Base-by-base conservation (phyloP, 2,797 vertebrate species). In the Myotis vivesi region DNA sequence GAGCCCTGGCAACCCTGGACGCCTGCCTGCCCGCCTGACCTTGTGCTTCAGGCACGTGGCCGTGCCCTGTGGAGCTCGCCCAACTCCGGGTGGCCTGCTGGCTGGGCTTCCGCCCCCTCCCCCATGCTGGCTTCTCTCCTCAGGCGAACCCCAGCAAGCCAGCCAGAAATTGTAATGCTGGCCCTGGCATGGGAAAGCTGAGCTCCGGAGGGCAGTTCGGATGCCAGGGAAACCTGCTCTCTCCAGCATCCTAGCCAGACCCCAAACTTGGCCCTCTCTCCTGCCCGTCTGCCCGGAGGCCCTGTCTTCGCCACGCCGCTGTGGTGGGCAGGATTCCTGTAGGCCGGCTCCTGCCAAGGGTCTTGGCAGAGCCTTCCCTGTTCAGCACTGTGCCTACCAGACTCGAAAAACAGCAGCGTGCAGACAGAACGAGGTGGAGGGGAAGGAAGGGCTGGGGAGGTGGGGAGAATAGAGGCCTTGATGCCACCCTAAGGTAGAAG, bases 11-110 rank as follows among this genome's bases (percentile, higher is more conserved):
- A 81, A 59, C 91, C 91, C 28, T 90, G 96, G 95, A 95, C 44
- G 91, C 25, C 77, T 81, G 96, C 80, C 95, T 83, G 92, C 87
- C 1, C 87, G 92, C 88, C 1, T 92, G 76, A 44, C 98, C 90
- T 57, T 97, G 98, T 97, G 98, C 97, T 94, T 30, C 16, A 11
- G 94, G 96, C 98, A 98, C 97, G 97, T 97, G 98, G 96, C 83
- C 33, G 62, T 90, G 92, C 97, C 98, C 97, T 96, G 95, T 97
- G 96, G 96, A 23, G 93, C 96, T 92, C 4, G 86, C 89, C 84
- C 59, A 30, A 36, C 49, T 73, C 82, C 7, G 87, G 91, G 95
- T 76, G 46, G 76, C 30, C n/a, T 87, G 79, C 89, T 79, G 66
- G 92, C 96, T 53, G 5, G 4, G 89, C 83, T 73, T 53, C 69